These are phyloP conservation scores for Hoplostethus atlanticus DNA, from an alignment of 2,797 vertebrate genomes.

Conservation along the genomic window DNA sequence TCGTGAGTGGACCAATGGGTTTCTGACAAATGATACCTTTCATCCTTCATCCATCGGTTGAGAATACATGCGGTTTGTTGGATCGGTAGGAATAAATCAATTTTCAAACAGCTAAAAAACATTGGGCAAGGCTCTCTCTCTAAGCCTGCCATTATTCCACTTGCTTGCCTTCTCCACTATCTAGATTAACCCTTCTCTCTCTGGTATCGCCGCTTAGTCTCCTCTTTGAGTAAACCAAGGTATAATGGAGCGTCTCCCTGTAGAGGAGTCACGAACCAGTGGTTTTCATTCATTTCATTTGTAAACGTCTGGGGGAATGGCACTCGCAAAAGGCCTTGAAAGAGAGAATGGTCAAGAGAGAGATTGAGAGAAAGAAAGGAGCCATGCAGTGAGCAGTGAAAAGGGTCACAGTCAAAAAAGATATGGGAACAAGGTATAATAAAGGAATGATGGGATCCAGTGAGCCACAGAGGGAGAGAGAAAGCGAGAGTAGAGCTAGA, in stretches of 20 bases:
- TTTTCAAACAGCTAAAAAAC: slow-evolving; percentile 82
- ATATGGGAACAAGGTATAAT: slow-evolving; percentile 45
- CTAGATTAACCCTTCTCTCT: slow-evolving; percentile 70
- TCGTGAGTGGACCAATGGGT: slow-evolving; percentile 81
- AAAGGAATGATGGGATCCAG: slow-evolving; percentile 54
- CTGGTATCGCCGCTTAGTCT: slow-evolving; percentile 55
- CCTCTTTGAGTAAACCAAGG: slow-evolving; percentile 72
- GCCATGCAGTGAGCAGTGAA: slow-evolving; percentile 59
- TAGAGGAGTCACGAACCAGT: slow-evolving; percentile 69
- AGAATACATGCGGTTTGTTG: slow-evolving; percentile 82
- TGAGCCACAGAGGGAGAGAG: slow-evolving; percentile 34
- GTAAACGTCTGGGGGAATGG: slow-evolving; percentile 64
- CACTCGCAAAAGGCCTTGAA: slow-evolving; percentile 68
- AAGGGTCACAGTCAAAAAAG: slow-evolving; percentile 61
- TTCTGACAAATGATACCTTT: slow-evolving; percentile 86
- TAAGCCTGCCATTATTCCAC: slow-evolving; percentile 81
- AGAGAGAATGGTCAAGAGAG: slow-evolving; percentile 40
- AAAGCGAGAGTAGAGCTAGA: slow-evolving; percentile 13
- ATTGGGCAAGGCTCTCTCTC: slow-evolving; percentile 74
- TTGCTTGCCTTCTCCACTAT: slow-evolving; percentile 70
- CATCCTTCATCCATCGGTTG: slow-evolving; percentile 81
- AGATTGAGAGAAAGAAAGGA: slow-evolving; percentile 58
- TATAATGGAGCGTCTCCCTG: slow-evolving; percentile 75
- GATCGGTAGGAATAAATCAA: slow-evolving; percentile 82
- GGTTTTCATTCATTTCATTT: slow-evolving; percentile 79